Evolutionary conservation across 2,113 vertebrate species (phyloP).

Genomic region (Erythrolamprus reginae): DNA sequence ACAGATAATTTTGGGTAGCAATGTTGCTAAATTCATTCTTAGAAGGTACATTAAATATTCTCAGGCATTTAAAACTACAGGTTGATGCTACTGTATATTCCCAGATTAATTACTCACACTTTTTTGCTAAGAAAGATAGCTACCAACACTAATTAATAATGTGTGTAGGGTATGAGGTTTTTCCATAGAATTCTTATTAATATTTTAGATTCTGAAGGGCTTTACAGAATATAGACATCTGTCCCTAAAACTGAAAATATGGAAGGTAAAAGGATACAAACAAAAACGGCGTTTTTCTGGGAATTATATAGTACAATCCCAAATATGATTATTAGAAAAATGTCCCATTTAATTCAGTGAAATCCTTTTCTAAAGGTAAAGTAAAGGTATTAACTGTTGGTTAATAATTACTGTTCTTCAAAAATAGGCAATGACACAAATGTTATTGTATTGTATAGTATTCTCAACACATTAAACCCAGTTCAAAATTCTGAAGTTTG

Average conservation of each 20-base stretch:
- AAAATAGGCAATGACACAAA: not conserved
- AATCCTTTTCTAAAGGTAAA: not conserved
- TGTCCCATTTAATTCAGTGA: not conserved
- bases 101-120: not conserved
- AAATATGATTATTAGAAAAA: not conserved
- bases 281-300: not conserved
- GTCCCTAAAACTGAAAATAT: not conserved
- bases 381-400: not conserved
- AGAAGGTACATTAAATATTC: not conserved
- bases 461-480: not conserved
- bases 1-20: not conserved
- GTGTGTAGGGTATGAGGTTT: not conserved
- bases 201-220: not conserved
- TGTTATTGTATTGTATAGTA: not conserved
- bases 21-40: not conserved
- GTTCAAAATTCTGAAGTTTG: not conserved
- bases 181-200: not conserved
- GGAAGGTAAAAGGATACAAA: not conserved
- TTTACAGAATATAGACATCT: not conserved
- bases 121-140: not conserved
- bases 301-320: not conserved
- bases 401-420: not conserved
- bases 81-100: not conserved
- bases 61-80: not conserved
- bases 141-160: not conserved